Conservation (phyloP, 2,888 invertebrate genomes). For the Stenolophus ochropezus region DNA sequence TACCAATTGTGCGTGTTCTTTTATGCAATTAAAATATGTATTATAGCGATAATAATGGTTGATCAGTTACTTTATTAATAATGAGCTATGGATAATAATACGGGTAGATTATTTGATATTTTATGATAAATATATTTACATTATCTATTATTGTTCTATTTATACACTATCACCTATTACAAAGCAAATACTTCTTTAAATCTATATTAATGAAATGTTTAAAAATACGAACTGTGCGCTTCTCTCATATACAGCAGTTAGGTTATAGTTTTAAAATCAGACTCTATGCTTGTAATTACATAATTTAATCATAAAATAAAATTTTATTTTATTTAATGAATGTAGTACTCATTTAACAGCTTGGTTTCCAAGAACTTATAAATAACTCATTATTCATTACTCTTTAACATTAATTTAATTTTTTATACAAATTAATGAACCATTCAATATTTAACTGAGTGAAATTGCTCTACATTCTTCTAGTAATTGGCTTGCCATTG, state of each 20-base stretch:
- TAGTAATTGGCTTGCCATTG: constrained; percentile 6
- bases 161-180: too few relatives aligned
- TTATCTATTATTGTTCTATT: not conserved
- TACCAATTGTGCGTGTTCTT: not conserved
- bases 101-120: not conserved
- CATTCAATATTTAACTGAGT: not conserved
- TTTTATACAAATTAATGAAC: not conserved
- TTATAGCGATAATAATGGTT: not conserved
- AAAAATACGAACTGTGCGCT: too few relatives aligned
- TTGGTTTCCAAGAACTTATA: not conserved
- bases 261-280: too few relatives aligned
- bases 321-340: not conserved
- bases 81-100: not conserved
- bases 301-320: not conserved
- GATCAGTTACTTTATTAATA: not conserved
- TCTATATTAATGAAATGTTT: too few relatives aligned
- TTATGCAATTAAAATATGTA: not conserved
- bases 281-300: too few relatives aligned
- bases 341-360: not conserved
- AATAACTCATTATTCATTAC: not conserved
- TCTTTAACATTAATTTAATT: not conserved
- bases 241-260: too few relatives aligned
- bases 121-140: not conserved
- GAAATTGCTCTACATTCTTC: not conserved
- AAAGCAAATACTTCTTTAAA: too few relatives aligned